Evolutionary conservation across 1,140 invertebrate genomes (phyloP).

Genomic region (Melanaphis sacchari): DNA sequence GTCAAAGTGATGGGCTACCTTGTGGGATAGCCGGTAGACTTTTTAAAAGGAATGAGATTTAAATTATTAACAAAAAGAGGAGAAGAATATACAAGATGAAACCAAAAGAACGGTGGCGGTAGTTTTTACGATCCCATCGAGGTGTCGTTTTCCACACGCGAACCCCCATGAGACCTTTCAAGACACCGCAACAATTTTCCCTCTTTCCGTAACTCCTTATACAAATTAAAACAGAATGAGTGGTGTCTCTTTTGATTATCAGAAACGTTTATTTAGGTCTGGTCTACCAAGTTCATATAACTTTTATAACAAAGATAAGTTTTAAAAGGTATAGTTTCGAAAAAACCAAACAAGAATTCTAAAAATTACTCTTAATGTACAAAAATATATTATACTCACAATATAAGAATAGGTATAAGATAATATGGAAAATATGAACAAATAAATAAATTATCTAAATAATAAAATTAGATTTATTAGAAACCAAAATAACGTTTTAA

Average conservation of each 20-base stretch:
- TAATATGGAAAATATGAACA: background rate
- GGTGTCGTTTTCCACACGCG: background rate
- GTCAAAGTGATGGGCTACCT: conserved; percentile 55
- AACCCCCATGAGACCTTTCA: conserved; percentile 55
- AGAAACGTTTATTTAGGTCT: conserved; percentile 22
- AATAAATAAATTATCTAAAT: background rate
- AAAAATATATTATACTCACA: background rate
- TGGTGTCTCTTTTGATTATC: conserved; percentile 12
- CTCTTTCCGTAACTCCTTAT: conserved; percentile 14
- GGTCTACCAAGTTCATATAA: background rate
- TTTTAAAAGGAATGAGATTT: conserved; percentile 58
- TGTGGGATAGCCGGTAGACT: conserved; percentile 36
- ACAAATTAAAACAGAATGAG: conserved; percentile 49
- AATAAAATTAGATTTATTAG: background rate
- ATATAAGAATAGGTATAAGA: background rate
- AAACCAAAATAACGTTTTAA: background rate
- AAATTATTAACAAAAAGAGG: conserved; percentile 55
- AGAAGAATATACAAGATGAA: conserved; percentile 31
- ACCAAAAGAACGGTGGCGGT: background rate
- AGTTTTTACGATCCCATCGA: conserved; percentile 25
- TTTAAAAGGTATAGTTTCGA: background rate
- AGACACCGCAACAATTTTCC: conserved; percentile 42
- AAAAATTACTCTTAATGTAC: background rate
- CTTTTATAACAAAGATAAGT: conserved; percentile 28
- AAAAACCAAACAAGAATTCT: background rate